Evolutionary conservation across 1,140 invertebrate species (phyloP).

Genomic region (Thalassaphorura encarpata): DNA sequence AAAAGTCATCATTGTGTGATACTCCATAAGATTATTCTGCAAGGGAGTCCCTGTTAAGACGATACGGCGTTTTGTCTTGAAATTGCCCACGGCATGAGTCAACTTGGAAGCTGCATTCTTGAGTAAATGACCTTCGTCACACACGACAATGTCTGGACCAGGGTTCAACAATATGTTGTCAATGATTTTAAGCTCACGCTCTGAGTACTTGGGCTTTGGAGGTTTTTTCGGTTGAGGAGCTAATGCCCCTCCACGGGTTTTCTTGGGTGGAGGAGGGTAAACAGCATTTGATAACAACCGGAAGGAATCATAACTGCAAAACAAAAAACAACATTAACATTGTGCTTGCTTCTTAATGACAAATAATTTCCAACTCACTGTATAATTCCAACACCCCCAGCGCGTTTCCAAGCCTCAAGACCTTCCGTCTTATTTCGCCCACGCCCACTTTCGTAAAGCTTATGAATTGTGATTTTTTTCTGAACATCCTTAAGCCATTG

Average conservation of each 20-base stretch:
- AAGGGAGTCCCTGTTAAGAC: conserved; percentile 91
- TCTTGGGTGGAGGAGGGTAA: too few relatives aligned
- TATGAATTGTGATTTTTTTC: conserved; percentile 44
- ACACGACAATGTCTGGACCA: conserved; percentile 80
- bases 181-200: conserved; percentile 60
- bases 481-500: conserved; percentile 66
- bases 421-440: conserved; percentile 48
- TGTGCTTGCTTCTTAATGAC: conserved; percentile 92
- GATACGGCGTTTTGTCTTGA: conserved; percentile 67
- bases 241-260: too few relatives aligned
- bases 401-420: conserved; percentile 67
- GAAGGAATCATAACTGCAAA: too few relatives aligned
- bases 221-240: conserved; percentile 71
- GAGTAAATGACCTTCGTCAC: conserved; percentile 90
- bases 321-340: conserved; percentile 56
- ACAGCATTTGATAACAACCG: too few relatives aligned
- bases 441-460: conserved; percentile 52
- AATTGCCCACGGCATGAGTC: conserved; percentile 70
- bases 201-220: neutral
- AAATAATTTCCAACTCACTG: too few relatives aligned
- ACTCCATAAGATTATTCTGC: conserved; percentile 93
- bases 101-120: conserved; percentile 79
- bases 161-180: conserved; percentile 56
- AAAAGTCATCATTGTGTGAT: conserved; percentile 95
- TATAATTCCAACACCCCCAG: conserved; percentile 86